phyloP scores from a whole-genome alignment of 2,797 vertebrate genomes.

The Eulemur coronatus region DNA sequence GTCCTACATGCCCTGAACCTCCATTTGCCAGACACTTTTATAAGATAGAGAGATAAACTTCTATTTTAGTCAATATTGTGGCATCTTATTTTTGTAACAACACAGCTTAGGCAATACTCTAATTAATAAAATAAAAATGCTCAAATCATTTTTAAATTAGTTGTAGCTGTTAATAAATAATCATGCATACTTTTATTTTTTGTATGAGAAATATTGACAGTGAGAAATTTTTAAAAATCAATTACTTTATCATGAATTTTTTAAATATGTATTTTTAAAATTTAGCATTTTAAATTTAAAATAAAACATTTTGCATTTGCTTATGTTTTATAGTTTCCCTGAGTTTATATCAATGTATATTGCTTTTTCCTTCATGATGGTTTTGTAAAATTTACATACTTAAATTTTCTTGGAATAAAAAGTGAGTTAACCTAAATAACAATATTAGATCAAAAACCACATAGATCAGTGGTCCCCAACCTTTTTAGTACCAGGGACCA shows the following conservation, averaged over 20 bases:
- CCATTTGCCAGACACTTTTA: not conserved
- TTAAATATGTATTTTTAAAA: not conserved
- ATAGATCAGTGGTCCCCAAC: too few species aligned
- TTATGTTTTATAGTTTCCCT: not conserved
- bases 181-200: not conserved
- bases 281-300: not conserved
- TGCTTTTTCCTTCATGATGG: not conserved
- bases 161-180: not conserved
- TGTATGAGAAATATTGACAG: not conserved
- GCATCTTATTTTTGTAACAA: not conserved
- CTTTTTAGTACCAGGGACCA: too few species aligned
- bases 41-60: not conserved
- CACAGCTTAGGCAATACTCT: not conserved
- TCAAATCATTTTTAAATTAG: not conserved
- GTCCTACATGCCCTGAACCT: rapidly evolving
- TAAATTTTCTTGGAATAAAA: not conserved
- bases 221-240: not conserved
- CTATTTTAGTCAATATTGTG: not conserved
- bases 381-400: not conserved
- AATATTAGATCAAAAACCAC: not conserved
- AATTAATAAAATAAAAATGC: not conserved
- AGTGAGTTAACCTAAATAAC: not conserved
- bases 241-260: not conserved
- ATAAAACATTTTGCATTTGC: not conserved
- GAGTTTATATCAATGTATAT: not conserved